Conservation (phyloP, 2,888 invertebrate species). For the Malacosoma neustria region DNA sequence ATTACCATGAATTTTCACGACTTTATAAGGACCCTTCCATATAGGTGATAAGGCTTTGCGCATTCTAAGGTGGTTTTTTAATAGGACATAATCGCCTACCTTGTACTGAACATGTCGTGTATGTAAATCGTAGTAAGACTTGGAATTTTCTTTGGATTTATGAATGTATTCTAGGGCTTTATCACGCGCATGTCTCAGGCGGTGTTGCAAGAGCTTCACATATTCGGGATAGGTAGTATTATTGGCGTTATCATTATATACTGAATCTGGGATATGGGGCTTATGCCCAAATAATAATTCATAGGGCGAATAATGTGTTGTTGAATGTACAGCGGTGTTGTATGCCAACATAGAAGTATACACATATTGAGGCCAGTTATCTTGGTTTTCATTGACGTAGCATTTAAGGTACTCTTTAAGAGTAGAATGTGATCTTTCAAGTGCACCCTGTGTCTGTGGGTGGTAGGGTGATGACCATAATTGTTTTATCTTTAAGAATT, state of each 20-base stretch:
- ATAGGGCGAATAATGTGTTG: not conserved
- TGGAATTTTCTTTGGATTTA: constrained; percentile 20
- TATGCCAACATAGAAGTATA: not conserved
- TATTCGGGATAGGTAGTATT: constrained; percentile 16
- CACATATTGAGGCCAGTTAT: not conserved
- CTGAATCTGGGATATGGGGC: not conserved
- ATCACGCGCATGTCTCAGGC: constrained; percentile 13
- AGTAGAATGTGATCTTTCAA: not conserved
- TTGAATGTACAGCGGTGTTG: not conserved
- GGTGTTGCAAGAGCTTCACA: constrained; percentile 15
- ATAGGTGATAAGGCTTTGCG: constrained; percentile 16
- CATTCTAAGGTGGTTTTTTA: constrained; percentile 14
- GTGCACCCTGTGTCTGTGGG: not conserved
- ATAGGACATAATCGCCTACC: constrained; percentile 12
- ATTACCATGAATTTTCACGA: not conserved
- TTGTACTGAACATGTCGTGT: constrained; percentile 11
- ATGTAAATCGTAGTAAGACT: constrained; percentile 15
- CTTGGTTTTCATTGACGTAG: not conserved
- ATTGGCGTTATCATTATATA: constrained; percentile 2
- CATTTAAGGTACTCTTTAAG: not conserved
- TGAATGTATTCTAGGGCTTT: constrained; percentile 17
- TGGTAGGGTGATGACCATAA: not conserved
- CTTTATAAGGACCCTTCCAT: constrained; percentile 14
- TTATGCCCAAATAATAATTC: not conserved
- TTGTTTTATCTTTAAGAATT: not conserved